phyloP scores from a whole-genome alignment of 2,113 vertebrate species.

The Lipophrys pholis region DNA sequence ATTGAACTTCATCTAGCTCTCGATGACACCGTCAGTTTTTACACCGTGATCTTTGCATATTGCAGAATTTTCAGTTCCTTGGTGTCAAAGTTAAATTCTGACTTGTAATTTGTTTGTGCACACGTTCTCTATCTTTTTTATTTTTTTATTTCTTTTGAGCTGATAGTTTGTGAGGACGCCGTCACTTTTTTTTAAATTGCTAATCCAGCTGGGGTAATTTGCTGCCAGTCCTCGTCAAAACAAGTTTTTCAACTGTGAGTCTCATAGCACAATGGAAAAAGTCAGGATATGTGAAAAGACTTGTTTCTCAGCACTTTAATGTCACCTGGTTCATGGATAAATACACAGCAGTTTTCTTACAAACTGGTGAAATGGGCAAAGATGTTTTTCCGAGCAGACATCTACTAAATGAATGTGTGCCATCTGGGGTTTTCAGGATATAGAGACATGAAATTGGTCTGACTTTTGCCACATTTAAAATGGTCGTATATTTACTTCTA shows the following conservation, averaged over 20 bases:
- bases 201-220: background rate
- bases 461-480: background rate
- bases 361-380: background rate
- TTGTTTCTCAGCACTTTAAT: conserved; percentile 2
- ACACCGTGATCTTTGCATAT: background rate
- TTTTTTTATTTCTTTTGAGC: background rate
- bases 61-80: background rate
- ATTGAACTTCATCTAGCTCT: background rate
- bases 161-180: background rate
- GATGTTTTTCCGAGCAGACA: conserved; percentile 22
- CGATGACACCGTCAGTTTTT: background rate
- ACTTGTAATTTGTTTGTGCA: background rate
- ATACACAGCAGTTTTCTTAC: background rate
- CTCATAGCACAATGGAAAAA: background rate
- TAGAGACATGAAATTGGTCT: conserved; percentile 17
- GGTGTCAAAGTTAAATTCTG: background rate
- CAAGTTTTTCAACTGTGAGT: conserved; percentile 1
- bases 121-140: no score
- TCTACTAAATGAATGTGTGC: conserved; percentile 8
- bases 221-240: background rate
- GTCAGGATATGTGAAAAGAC: background rate
- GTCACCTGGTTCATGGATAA: conserved; percentile 4
- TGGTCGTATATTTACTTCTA: background rate
- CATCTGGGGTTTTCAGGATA: conserved; percentile 1
- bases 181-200: background rate